Base-by-base conservation (phyloP, 2,888 invertebrate species). In the Melinaea menophilus region DNA sequence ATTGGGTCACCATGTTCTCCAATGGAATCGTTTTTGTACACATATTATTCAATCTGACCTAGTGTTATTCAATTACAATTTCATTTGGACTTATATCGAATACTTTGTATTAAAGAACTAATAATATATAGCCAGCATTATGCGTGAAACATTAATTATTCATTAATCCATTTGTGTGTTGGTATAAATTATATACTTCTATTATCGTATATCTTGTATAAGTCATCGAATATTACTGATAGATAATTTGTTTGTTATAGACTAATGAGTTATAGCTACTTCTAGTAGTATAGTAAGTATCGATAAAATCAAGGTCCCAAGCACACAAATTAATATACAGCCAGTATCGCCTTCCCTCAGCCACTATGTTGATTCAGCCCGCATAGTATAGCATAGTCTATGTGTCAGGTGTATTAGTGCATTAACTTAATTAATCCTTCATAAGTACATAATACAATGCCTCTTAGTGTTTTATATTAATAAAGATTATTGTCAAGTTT, bases 301-400 rank as follows among this genome's bases (percentile, higher is more conserved):
- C 59, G 56, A 61, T 65, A 47, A 62, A 61, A 69, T 64, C 61
- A 64, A 74, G 74, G 77, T 78, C 78, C 73, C 73, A 79, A 76
- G 79, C 79, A 85, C 81, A 86, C 83, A 85, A 81, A 86, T 87
- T 85, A 86, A 85, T 88, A 88, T 88, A 82, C 88, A 78, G 73
- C 74, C 72, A 73, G 77, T 85, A 83, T 85, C 80, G 79, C 76
- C 65, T 67, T 45, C 69, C 71, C 74, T 72, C 82, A 81, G 82
- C 82, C 81, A 82, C 72, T 68, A 74, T 85, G 85, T 88, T 86
- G 82, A 85, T 84, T 85, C 82, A 86, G 84, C 74, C 75, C 71
- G 74, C 79, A 82, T 82, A 85, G 84, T 84, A 82, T 75, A 69
- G 69, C 74, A 75, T 76, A 75, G 75, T 75, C 73, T 74, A 73